phyloP scores from a whole-genome alignment of 2,113 vertebrate species.

The Thinocorus orbignyianus region DNA sequence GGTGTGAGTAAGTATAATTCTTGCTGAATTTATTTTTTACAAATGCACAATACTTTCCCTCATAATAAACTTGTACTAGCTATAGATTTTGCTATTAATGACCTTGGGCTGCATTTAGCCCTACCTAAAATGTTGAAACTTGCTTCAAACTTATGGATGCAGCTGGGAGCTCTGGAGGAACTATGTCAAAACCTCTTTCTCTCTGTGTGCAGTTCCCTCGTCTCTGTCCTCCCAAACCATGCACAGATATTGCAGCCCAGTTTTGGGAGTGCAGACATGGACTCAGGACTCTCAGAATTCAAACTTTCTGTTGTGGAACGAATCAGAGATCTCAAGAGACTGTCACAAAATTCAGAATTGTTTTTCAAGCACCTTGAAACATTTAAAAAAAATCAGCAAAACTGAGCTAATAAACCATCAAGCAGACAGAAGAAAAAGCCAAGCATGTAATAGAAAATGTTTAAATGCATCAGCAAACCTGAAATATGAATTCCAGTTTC shows the following conservation, averaged over 20 bases:
- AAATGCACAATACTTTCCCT: neutral
- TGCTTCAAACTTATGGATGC: neutral
- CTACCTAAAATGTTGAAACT: neutral
- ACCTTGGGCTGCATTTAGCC: neutral
- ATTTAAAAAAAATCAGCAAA: neutral
- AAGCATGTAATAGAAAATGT: neutral
- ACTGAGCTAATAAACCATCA: neutral
- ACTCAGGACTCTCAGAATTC: neutral
- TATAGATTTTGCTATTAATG: neutral
- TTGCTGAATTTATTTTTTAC: neutral
- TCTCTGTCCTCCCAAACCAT: neutral
- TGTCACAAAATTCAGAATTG: neutral
- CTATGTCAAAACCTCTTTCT: neutral
- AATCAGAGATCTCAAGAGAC: neutral
- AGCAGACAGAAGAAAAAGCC: neutral
- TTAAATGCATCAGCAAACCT: neutral
- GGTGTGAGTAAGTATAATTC: neutral
- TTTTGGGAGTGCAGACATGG: neutral
- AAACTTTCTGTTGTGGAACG: neutral
- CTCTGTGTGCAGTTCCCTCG: neutral
- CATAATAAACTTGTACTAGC: neutral
- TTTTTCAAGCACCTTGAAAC: neutral
- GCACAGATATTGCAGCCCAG: neutral
- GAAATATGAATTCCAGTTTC: slow-evolving; percentile 10
- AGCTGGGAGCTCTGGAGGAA: neutral